phyloP scores from a whole-genome alignment of 1,140 invertebrate species.

The Leptestheria dahalacensis region DNA sequence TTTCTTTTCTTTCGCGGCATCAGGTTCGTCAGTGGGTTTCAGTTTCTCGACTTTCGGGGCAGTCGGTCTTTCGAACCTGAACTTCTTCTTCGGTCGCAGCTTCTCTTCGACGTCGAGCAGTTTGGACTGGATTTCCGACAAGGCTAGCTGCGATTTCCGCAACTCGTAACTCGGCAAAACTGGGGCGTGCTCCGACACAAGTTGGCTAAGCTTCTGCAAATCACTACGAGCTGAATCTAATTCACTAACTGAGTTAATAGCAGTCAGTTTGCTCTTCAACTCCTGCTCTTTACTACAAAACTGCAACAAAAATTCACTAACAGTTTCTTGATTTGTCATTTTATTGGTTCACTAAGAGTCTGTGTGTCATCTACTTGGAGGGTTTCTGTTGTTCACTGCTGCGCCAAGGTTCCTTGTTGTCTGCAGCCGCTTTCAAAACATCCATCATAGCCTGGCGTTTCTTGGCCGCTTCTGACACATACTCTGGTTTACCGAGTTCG shows the following conservation, averaged over 20 bases:
- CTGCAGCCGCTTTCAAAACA: slow-evolving; percentile 2
- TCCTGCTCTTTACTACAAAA: neutral
- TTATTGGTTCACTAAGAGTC: neutral
- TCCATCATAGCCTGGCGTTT: slow-evolving; percentile 1
- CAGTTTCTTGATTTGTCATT: neutral
- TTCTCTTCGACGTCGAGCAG: slow-evolving; percentile 26
- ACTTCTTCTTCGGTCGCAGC: slow-evolving; percentile 32
- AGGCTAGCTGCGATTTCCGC: slow-evolving; percentile 34
- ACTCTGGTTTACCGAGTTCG: neutral
- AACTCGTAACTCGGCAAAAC: slow-evolving; percentile 21
- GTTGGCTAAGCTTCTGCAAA: slow-evolving; percentile 33
- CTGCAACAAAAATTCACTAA: neutral
- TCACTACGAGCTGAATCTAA: slow-evolving; percentile 26
- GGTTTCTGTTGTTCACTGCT: neutral
- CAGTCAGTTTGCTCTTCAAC: neutral
- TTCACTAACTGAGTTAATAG: neutral
- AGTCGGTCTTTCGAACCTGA: slow-evolving; percentile 25
- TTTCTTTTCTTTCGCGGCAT: neutral
- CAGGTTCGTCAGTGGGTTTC: neutral
- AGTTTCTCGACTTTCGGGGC: neutral
- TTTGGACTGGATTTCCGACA: slow-evolving; percentile 33
- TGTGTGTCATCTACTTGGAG: slow-evolving; percentile 14
- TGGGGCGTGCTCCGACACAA: slow-evolving; percentile 28
- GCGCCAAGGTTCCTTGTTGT: neutral
- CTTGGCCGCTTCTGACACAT: slow-evolving; percentile 6